Evolutionary conservation across 2,888 invertebrate genomes (phyloP).

Genomic region (Megalurothrips usitatus): DNA sequence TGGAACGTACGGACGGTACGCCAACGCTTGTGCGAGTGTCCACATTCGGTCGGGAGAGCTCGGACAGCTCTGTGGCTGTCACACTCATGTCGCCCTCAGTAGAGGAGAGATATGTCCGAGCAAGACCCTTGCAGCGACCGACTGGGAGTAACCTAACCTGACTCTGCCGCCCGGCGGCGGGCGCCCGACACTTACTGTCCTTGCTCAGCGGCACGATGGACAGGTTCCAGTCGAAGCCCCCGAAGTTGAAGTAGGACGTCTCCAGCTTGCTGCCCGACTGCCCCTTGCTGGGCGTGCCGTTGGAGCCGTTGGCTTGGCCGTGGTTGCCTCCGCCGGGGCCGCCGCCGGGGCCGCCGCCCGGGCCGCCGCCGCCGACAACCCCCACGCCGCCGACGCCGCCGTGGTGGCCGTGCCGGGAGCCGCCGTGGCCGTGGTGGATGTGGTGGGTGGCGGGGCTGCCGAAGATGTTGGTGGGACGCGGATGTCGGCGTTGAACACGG

Average conservation of each 20-base stretch:
- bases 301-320: slow-evolving; percentile 36
- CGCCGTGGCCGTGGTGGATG: slow-evolving; percentile 40
- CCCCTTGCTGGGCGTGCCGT: slow-evolving; percentile 35
- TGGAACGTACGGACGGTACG: no score
- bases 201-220: slow-evolving; percentile 57
- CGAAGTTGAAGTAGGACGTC: slow-evolving; percentile 69
- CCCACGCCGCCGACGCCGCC: slow-evolving; percentile 35
- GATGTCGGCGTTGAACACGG: slow-evolving; percentile 69
- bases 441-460: slow-evolving; percentile 39
- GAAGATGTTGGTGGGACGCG: slow-evolving; percentile 54
- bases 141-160: no score
- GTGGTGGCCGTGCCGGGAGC: slow-evolving; percentile 41
- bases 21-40: no score
- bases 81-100: no score
- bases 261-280: slow-evolving; percentile 49
- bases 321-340: slow-evolving; percentile 39
- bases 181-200: not conserved
- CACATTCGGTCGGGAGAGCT: no score
- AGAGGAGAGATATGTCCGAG: no score
- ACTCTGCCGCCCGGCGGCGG: not conserved
- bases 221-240: slow-evolving; percentile 78
- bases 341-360: slow-evolving; percentile 35
- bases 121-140: no score
- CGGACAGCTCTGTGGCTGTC: no score
- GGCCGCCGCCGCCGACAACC: slow-evolving; percentile 20